A percentile compares a stretch with the other conserved stretches of the same genome.
These are phyloP conservation scores for Eretmochelys imbricata DNA, from an alignment of 2,113 vertebrate species.

Conservation along the genomic window DNA sequence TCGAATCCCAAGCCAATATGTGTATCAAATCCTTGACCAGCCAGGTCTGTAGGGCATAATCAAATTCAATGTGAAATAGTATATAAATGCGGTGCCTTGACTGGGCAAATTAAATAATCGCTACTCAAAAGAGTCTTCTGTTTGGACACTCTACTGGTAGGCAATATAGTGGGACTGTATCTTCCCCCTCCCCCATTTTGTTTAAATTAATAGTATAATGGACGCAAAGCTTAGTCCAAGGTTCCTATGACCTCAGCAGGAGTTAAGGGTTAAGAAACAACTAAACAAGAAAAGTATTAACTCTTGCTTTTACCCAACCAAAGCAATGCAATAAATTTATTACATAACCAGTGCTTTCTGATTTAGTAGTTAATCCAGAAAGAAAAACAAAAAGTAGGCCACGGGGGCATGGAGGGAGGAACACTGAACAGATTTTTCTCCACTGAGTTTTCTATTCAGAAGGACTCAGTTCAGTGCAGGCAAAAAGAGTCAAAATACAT, in stretches of 20 bases:
- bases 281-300: conserved; percentile 82
- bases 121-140: conserved; percentile 87
- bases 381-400: conserved; percentile 49
- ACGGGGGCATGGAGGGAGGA: conserved; percentile 20
- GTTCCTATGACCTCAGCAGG: conserved; percentile 80
- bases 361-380: conserved; percentile 77
- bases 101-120: conserved; percentile 88
- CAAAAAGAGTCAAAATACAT: conserved; percentile 56
- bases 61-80: conserved; percentile 92
- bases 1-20: conserved; percentile 89
- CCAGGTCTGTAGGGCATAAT: conserved; percentile 89
- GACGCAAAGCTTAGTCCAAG: conserved; percentile 82
- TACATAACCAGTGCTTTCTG: conserved; percentile 86
- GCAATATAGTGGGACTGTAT: conserved; percentile 83
- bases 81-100: conserved; percentile 88
- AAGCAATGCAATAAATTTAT: conserved; percentile 86
- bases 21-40: conserved; percentile 89
- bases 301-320: conserved; percentile 88
- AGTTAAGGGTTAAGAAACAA: conserved; percentile 79
- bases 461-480: neutral
- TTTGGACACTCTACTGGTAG: conserved; percentile 89
- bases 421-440: neutral
- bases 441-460: neutral
- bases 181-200: conserved; percentile 69
- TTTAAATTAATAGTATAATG: conserved; percentile 80